phyloP scores from a whole-genome alignment of 2,797 vertebrate species.

The Phataginus tetradactyla region DNA sequence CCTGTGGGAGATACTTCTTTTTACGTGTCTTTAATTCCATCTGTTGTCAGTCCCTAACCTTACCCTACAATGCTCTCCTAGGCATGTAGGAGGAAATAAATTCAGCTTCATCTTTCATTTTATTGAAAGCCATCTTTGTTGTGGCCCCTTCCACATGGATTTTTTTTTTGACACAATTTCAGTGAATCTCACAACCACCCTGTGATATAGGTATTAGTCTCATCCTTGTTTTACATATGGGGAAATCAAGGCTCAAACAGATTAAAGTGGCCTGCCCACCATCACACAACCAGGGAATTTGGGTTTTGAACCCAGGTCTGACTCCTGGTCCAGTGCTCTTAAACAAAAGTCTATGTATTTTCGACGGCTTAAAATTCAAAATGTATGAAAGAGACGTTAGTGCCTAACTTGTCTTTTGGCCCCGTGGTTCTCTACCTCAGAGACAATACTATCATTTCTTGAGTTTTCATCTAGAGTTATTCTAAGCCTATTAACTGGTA shows the following conservation, averaged over 20 bases:
- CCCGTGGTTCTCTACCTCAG: background rate
- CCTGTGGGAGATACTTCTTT: background rate
- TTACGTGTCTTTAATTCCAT: background rate
- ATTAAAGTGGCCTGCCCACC: background rate
- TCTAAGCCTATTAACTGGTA: background rate
- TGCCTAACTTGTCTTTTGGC: background rate
- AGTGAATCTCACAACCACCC: background rate
- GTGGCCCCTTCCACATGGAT: background rate
- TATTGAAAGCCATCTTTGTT: background rate
- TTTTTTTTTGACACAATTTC: background rate
- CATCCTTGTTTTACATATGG: background rate
- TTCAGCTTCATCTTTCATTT: background rate
- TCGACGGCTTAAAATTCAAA: background rate
- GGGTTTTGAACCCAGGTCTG: background rate
- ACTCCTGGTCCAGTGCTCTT: background rate
- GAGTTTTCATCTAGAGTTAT: slow-evolving; percentile 1
- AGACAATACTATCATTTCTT: background rate
- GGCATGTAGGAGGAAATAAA: background rate
- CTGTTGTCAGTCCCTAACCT: background rate
- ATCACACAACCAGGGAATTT: background rate
- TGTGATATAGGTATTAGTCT: background rate
- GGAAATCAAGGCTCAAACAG: background rate
- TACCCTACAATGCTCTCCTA: background rate
- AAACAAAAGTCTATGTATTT: background rate
- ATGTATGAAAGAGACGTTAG: background rate